phyloP scores from a whole-genome alignment of 2,888 invertebrate genomes.

The Ichneumoninae sp. region DNA sequence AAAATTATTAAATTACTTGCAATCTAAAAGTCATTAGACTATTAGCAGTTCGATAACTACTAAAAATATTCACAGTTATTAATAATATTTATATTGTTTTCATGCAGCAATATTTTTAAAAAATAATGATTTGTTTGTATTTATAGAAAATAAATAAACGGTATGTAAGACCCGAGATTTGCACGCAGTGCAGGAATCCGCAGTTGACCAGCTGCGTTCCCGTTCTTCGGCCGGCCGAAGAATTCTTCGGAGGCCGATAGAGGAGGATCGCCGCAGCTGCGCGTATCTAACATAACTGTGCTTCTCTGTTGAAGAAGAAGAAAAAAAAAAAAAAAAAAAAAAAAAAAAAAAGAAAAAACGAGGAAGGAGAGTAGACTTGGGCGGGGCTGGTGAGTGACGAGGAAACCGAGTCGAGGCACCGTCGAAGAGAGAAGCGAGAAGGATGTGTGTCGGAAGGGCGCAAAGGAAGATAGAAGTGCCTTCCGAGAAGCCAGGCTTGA shows the following conservation, averaged over 20 bases:
- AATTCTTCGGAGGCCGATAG: slow-evolving; percentile 33
- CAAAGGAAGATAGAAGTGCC: slow-evolving; percentile 32
- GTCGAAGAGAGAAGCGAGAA: slow-evolving; percentile 15
- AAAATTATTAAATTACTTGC: no score
- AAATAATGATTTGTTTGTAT: no score
- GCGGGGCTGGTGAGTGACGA: not conserved
- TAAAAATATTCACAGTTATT: not conserved
- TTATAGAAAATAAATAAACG: not conserved
- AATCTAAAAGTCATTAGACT: no score
- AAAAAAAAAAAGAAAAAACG: no score
- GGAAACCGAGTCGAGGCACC: slow-evolving; percentile 28
- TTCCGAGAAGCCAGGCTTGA: slow-evolving; percentile 70
- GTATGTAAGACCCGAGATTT: not conserved
- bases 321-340: not conserved
- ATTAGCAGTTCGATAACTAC: no score
- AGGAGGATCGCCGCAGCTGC: slow-evolving; percentile 57
- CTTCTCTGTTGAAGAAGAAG: not conserved
- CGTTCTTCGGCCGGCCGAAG: slow-evolving; percentile 8
- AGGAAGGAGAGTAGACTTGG: no score
- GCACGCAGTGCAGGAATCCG: slow-evolving; percentile 34
- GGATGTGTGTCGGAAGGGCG: slow-evolving; percentile 14
- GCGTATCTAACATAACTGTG: not conserved
- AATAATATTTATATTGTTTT: no score
- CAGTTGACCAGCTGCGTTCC: slow-evolving; percentile 54
- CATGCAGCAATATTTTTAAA: no score